Evolutionary conservation across 2,113 vertebrate genomes (phyloP), one percentile per base, ranked within the genome.

Genomic region (Semicossyphus pulcher): DNA sequence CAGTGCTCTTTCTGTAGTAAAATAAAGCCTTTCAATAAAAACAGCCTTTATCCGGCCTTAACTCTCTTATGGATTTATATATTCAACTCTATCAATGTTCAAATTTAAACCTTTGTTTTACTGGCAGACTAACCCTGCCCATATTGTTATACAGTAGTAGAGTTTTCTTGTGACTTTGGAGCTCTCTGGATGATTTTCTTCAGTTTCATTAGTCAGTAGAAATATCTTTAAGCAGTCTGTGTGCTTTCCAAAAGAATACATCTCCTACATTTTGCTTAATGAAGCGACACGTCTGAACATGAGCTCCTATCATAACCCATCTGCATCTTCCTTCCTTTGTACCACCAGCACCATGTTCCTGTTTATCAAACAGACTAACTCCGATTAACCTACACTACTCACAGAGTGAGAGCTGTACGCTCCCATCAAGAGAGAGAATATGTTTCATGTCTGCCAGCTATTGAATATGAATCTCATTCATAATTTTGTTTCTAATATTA

Each of bases 401-500:
- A 39, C 60, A 32, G 48, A 82, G 60, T 56, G 49, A 73, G 65
- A 49, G 71, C 78, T 62, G 65, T 56, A 72, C 64, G 72, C 69
- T 78, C 36, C 56, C 66, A 68, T 86, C 66, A 73, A 83, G 69
- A 60, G 71, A 54, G 54, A 64, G 65, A 87, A 89, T 82, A 73
- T 86, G 65, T 82, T 78, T 73, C 45, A 48, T 82, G 79, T 78
- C 88, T 89, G 84, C 68, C 69, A 86, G 88, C 76, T 88, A 87
- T 89, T 91, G 89, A 90, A 90, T 89, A 53, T 79, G 81, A 87
- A 85, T 85, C 81, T 77, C 88, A 88, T 92, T 93, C 88, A 88
- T 91, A 87, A 88, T 91, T 91, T 92, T 88, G 82, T 88, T 89
- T 90, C 87, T 83, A 77, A 86, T 88, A 88, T 82, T 86, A 93